These are phyloP conservation scores for Chiloscyllium plagiosum DNA, from an alignment of 2,113 vertebrate species.

Conservation along the genomic window DNA sequence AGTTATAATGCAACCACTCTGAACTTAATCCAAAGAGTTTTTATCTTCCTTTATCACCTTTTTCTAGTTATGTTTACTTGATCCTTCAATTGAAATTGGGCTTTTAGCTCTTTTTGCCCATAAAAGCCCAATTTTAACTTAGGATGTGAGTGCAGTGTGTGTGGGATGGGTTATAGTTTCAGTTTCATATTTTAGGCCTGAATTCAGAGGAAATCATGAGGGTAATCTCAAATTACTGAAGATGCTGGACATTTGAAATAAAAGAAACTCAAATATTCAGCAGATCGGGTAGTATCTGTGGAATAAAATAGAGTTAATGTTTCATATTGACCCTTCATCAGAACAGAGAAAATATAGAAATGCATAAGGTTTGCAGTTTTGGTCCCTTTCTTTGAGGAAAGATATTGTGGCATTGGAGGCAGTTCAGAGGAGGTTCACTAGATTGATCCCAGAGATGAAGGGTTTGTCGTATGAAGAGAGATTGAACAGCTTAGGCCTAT, in stretches of 20 bases:
- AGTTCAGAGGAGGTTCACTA: too few species aligned
- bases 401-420: too few species aligned
- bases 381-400: too few species aligned
- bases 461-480: too few species aligned
- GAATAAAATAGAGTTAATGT: background rate
- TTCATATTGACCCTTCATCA: background rate
- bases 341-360: background rate
- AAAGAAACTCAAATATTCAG: background rate
- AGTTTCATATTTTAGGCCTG: background rate
- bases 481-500: too few species aligned
- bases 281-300: background rate
- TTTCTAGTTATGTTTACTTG: background rate
- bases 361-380: background rate
- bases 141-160: background rate
- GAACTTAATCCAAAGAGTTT: background rate
- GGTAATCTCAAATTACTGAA: background rate
- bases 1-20: background rate
- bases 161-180: background rate
- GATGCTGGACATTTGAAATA: background rate
- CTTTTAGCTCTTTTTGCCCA: background rate
- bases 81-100: background rate
- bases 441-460: too few species aligned
- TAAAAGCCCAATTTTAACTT: background rate
- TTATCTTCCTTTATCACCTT: background rate
- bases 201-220: background rate